Evolutionary conservation across 2,113 vertebrate genomes (phyloP), one percentile per base, ranked within the genome.

Genomic region (Alexandromys fortis): DNA sequence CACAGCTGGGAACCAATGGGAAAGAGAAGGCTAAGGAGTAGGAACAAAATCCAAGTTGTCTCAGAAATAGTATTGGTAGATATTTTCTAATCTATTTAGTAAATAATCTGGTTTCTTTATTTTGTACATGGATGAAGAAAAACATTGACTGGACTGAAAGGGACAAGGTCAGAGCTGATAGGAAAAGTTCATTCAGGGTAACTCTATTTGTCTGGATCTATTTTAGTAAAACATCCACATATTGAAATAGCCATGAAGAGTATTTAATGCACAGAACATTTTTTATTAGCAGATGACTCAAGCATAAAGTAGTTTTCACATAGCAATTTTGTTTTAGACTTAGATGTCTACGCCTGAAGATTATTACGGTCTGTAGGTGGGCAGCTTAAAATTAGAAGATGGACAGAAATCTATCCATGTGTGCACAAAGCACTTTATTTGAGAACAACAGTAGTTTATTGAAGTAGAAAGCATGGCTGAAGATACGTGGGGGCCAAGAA

Each of bases 381-480:
- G 77, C 55, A 45, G 38, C 58, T 61, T 87, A 33, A 61, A 55
- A 76, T 55, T 28, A 88, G 63, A 96, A 97, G 49, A 17, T 97
- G 65, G 42, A 96, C 93, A 81, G 52, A 72, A 92, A 26, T 68
- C 97, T 49, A 55, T 93, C 95, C 92, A 19, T 47, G 93, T 92
- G 93, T 42, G 77, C 85, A 93, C 68, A 67, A 88, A 86, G 72
- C 22, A 82, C 87, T 97, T 97, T 97, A 97, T 97, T 97, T 93
- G 90, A 93, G 75, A 93, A 70, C 45, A 86, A 79, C 9, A 49
- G 4, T n/a, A 7, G 35, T 10, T 4, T 58, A 35, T 87, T 90
- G 33, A 65, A 92, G 79, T 42, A 91, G 61, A 91, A 96, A 95
- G 85, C 22, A 86, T 58, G 2, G 65, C 38, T 73, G 70, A 83